Evolutionary conservation across 1,140 invertebrate genomes (phyloP), one percentile per base, ranked within the genome.

Genomic region (Apis mellifera): DNA sequence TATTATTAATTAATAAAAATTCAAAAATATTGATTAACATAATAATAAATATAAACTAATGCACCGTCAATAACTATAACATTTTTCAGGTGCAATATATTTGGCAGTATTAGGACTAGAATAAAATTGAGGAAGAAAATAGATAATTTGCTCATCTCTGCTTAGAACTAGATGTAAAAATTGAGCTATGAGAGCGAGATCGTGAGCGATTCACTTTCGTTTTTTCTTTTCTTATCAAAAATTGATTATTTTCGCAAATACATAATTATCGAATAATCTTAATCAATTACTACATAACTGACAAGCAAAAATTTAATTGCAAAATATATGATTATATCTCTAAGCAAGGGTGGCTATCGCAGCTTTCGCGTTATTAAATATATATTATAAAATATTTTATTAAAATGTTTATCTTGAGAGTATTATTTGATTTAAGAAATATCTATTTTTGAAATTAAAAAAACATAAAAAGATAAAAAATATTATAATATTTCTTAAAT

Each of bases 271-370:
- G 62, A 55, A 52, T 82, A 26, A 76, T 82, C n/a, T 13, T 26
- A 11, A 7, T 68, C 52, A 60, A 57, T 12, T 68, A 69, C 55
- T 77, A 70, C 50, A 12, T 65, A 42, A 78, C 57, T 83, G 78
- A 74, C 74, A 88, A 89, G 81, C 72, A 89, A 90, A 89, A 88
- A 86, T 83, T 76, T 85, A 90, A 90, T 91, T 86, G 84, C 89
- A 91, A 91, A 91, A 90, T 90, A 90, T 89, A 89, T 84, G 69
- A 84, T 84, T 87, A 79, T 87, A 89, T 87, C 76, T 71, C 86
- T 90, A 90, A 75, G 72, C 62, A 57, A 66, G 78, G 62, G 78
- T 64, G 71, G 52, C 71, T 19, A 9, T 80, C 15, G 15, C 42
- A 79, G 57, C 59, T 79, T 69, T 26, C 76, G 52, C 23, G 8